phyloP scores from a whole-genome alignment of 1,140 invertebrate species.

The Micrasema longulum region DNA sequence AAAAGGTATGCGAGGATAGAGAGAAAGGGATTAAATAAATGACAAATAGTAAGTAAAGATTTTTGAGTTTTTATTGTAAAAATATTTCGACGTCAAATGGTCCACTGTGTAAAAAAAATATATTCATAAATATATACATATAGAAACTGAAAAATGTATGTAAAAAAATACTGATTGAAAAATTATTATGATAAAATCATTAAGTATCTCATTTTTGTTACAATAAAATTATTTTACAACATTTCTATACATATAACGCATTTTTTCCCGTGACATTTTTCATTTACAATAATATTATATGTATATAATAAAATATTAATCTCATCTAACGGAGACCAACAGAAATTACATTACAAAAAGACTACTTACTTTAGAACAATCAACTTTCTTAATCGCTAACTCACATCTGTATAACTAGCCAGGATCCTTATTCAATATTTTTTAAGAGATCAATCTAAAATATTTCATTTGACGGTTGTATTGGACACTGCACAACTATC shows the following conservation, averaged over 20 bases:
- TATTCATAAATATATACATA: slow-evolving; percentile 56
- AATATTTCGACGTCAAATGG: slow-evolving; percentile 55
- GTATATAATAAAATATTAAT: slow-evolving; percentile 41
- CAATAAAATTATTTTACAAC: slow-evolving; percentile 41
- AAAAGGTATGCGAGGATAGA: neutral
- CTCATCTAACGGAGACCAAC: slow-evolving; percentile 26
- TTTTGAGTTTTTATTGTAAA: slow-evolving; percentile 53
- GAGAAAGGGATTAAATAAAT: slow-evolving; percentile 12
- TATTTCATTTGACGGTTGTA: neutral
- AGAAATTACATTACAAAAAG: slow-evolving; percentile 29
- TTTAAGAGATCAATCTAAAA: slow-evolving; percentile 29
- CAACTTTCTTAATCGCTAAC: slow-evolving; percentile 25
- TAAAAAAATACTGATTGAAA: slow-evolving; percentile 56
- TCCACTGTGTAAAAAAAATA: slow-evolving; percentile 56
- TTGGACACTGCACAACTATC: neutral
- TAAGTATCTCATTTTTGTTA: slow-evolving; percentile 44
- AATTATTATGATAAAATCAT: slow-evolving; percentile 50
- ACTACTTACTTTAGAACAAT: slow-evolving; percentile 29
- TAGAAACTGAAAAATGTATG: slow-evolving; percentile 52
- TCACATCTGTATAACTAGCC: slow-evolving; percentile 13
- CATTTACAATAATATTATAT: slow-evolving; percentile 20
- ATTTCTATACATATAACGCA: slow-evolving; percentile 29
- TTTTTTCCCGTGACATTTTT: slow-evolving; percentile 17
- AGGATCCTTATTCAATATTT: slow-evolving; percentile 25
- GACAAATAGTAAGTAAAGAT: slow-evolving; percentile 26